These are phyloP conservation scores for Anthrax anthrax DNA, from an alignment of 2,888 invertebrate genomes.

Conservation along the genomic window DNA sequence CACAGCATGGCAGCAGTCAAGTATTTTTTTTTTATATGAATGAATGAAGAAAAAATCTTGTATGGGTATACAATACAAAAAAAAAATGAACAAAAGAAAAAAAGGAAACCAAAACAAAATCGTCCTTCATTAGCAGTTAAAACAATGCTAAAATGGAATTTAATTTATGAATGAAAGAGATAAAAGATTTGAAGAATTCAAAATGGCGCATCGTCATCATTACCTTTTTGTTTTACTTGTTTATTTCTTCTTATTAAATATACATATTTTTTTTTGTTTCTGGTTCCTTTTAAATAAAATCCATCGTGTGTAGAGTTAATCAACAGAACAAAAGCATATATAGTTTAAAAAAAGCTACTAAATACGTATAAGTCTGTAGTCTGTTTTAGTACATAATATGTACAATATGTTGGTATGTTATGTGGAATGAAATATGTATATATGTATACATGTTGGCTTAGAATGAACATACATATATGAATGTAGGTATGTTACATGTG, in stretches of 20 bases:
- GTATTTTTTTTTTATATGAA: neutral
- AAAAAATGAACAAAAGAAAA: neutral
- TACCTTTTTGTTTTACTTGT: too few species aligned
- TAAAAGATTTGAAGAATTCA: neutral
- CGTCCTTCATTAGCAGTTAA: constrained; percentile 6
- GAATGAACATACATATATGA: too few species aligned
- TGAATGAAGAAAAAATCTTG: too few species aligned
- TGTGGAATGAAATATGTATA: neutral
- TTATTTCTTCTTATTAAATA: too few species aligned
- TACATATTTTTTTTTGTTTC: too few species aligned
- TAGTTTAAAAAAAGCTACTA: neutral
- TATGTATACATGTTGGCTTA: neutral
- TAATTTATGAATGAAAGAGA: neutral
- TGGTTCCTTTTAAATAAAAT: neutral
- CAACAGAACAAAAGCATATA: constrained; percentile 5
- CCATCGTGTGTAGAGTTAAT: constrained; percentile 3
- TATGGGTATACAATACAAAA: neutral
- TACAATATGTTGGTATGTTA: too few species aligned
- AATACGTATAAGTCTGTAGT: neutral
- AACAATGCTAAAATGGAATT: neutral
- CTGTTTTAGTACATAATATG: too few species aligned
- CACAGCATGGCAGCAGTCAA: constrained; percentile 2
- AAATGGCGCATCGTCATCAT: constrained; percentile 6
- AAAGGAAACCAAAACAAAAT: neutral
- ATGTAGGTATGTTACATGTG: too few species aligned